These are phyloP conservation scores for Drosophila kanapiae DNA, from an alignment of 1,140 invertebrate species.

Conservation along the genomic window DNA sequence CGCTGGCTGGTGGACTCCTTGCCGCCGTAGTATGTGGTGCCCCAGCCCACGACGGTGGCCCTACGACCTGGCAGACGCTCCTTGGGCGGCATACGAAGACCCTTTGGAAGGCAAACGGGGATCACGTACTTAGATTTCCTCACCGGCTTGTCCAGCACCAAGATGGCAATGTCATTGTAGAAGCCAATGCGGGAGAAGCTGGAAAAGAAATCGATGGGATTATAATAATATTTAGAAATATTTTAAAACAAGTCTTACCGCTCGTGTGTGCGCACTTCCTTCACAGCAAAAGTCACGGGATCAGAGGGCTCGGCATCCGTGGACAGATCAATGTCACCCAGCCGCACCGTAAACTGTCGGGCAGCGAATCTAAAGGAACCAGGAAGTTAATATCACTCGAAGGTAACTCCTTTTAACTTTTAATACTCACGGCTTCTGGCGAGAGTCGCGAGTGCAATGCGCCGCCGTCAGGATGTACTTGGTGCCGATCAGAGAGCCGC, in stretches of 20 bases:
- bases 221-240: not conserved
- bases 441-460: constrained; percentile 95
- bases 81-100: constrained; percentile 71
- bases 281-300: constrained; percentile 91
- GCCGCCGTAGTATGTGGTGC: constrained; percentile 94
- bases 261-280: constrained; percentile 91
- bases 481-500: constrained; percentile 93
- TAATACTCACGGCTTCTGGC: constrained; percentile 93
- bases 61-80: constrained; percentile 85
- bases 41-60: constrained; percentile 97
- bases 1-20: constrained; percentile 93
- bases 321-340: constrained; percentile 95
- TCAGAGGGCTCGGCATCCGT: constrained; percentile 92
- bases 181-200: constrained; percentile 93
- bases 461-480: constrained; percentile 95
- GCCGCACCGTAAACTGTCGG: constrained; percentile 93
- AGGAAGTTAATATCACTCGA: not conserved
- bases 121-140: constrained; percentile 93
- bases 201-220: not conserved
- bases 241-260: constrained; percentile 58
- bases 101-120: constrained; percentile 93
- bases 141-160: constrained; percentile 88
- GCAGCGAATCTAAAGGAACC: constrained; percentile 90
- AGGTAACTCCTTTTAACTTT: no score
- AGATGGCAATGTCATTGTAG: constrained; percentile 95